A percentile compares a stretch with the other conserved stretches of the same genome.
These are phyloP conservation scores for Chironomus tepperi DNA, from an alignment of 1,140 invertebrate genomes.

Conservation along the genomic window DNA sequence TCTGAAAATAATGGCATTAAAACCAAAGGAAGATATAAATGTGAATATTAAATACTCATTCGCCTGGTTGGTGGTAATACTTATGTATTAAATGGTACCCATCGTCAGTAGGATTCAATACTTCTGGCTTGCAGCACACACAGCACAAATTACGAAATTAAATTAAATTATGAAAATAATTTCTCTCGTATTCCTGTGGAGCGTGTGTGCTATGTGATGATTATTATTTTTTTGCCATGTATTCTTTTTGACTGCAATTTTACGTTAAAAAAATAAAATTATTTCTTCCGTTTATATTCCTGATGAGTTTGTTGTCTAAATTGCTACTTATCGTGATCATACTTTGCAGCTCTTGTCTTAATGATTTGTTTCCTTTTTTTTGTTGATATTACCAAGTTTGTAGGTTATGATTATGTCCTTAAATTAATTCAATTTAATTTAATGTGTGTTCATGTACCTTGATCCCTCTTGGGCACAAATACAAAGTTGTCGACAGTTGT, in stretches of 20 bases:
- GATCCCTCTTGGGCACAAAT: too few species aligned
- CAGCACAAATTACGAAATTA: conserved; percentile 18
- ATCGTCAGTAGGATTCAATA: not conserved
- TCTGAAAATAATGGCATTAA: not conserved
- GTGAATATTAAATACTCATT: conserved; percentile 14
- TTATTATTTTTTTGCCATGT: not conserved
- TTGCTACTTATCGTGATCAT: not conserved
- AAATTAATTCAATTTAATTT: too few species aligned
- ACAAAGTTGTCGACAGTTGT: too few species aligned
- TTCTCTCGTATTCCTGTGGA: not conserved
- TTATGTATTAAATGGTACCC: not conserved
- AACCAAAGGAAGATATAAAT: not conserved
- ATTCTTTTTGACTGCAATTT: not conserved
- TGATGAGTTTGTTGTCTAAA: not conserved
- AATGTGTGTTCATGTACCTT: too few species aligned
- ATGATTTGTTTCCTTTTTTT: too few species aligned
- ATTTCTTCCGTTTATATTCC: not conserved
- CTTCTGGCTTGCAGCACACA: not conserved
- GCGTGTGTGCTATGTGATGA: not conserved
- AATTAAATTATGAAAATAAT: conserved; percentile 19
- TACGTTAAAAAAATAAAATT: not conserved
- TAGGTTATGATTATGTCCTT: too few species aligned
- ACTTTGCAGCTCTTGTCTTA: too few species aligned
- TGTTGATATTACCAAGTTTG: too few species aligned
- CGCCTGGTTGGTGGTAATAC: conserved; percentile 9